Base-by-base conservation (phyloP, 1,140 invertebrate species). In the Phocides pigmalion region DNA sequence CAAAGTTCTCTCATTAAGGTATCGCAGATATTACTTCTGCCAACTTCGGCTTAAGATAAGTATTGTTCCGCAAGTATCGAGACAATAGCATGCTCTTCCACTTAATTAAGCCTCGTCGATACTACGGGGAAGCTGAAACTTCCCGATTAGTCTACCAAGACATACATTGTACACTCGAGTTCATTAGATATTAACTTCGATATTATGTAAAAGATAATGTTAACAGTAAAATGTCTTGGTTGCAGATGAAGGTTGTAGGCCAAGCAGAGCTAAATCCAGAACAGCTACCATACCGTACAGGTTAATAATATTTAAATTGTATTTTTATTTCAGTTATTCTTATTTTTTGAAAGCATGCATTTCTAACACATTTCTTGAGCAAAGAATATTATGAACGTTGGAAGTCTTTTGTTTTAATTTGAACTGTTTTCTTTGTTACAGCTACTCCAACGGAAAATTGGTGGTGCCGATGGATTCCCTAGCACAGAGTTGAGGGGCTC, bases 391-490 rank as follows among this genome's bases (percentile, higher is more conserved):
- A 28, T 9, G n/a, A n/a, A 25, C 2, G 5, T 62, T 61, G 12
- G 12, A 20, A 62, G 11, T 39, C 15, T 63, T 15, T 46, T 16
- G 12, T 62, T 44, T 42, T 65, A 68, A 67, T 70, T 67, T 61
- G 0, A 1, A n/a, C 8, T 50, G 17, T 72, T 75, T 79, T 56
- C 19, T 67, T 91, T 85, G 82, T 91, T 92, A 41, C 82, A 92
- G 91, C 85, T 87, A 87, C 91, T 88, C 90, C 78, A 85, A 91
- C 86, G 81, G 90, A 92, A 89, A 92, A 91, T 78, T 92, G 89
- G 91, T 92, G 89, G 91, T 92, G 90, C 89, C 88, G 87, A 44
- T 92, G 91, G 91, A 92, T 92, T 83, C 91, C 91, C 79, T 92
- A 90, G 81, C 91, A 79, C 83, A 87, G 72, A 90, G 87, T 82